Percentiles rank a stretch among this genome's conserved stretches.
Conservation (phyloP, 1,140 invertebrate genomes). For the Eufriesea mexicana region DNA sequence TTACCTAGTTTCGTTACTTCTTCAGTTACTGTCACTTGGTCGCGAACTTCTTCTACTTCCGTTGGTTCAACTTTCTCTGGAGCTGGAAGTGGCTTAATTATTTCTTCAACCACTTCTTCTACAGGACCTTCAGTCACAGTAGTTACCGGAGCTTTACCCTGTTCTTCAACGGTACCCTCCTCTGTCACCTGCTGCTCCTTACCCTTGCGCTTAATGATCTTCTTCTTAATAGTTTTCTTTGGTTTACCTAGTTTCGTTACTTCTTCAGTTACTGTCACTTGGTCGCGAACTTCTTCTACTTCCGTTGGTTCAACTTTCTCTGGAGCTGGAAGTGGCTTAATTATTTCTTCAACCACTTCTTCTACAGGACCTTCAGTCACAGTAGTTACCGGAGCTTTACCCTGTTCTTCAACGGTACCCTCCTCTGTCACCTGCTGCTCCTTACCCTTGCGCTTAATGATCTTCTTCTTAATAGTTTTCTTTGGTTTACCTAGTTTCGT, state of each 20-base stretch:
- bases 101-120: slow-evolving; percentile 64
- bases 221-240: slow-evolving; percentile 67
- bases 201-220: slow-evolving; percentile 47
- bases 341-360: slow-evolving; percentile 78
- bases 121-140: slow-evolving; percentile 63
- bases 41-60: slow-evolving; percentile 41
- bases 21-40: slow-evolving; percentile 41
- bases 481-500: slow-evolving; percentile 77
- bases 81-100: slow-evolving; percentile 34
- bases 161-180: slow-evolving; percentile 50
- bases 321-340: slow-evolving; percentile 85
- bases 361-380: slow-evolving; percentile 50
- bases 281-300: slow-evolving; percentile 56
- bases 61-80: slow-evolving; percentile 60
- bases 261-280: slow-evolving; percentile 72
- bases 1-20: slow-evolving; percentile 64
- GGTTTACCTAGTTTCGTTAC: slow-evolving; percentile 77
- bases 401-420: slow-evolving; percentile 72
- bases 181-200: slow-evolving; percentile 53
- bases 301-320: slow-evolving; percentile 84
- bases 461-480: slow-evolving; percentile 72
- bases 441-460: slow-evolving; percentile 68
- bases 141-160: slow-evolving; percentile 37
- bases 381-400: slow-evolving; percentile 67
- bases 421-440: slow-evolving; percentile 70